phyloP scores from a whole-genome alignment of 2,113 vertebrate species.

The Scatophagus argus region DNA sequence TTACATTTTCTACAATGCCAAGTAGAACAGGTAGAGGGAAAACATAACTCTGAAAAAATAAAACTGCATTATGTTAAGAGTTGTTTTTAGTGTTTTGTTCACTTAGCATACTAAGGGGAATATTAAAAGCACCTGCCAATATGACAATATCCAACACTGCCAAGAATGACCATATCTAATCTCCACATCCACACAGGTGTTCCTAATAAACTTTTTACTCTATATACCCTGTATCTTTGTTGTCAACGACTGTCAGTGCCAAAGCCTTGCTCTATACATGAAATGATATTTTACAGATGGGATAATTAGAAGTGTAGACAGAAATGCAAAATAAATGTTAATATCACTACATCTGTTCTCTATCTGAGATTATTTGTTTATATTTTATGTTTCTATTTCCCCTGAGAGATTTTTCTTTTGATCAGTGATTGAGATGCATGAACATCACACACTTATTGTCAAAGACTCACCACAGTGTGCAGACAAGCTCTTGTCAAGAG shows the following conservation, averaged over 20 bases:
- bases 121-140: not conserved
- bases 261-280: not conserved
- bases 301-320: conserved; percentile 4
- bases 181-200: not conserved
- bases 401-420: not conserved
- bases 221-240: not conserved
- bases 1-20: not conserved
- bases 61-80: not conserved
- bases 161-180: not conserved
- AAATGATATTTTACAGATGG: not conserved
- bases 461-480: not conserved
- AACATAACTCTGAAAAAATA: not conserved
- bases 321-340: conserved; percentile 13
- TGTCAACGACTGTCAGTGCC: not conserved
- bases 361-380: conserved; percentile 1
- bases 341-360: conserved; percentile 9
- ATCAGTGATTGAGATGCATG: conserved; percentile 31
- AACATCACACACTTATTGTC: conserved; percentile 4
- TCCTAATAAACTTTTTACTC: not conserved
- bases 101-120: not conserved
- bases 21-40: not conserved
- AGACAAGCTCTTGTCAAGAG: not conserved
- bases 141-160: not conserved
- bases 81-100: not conserved
- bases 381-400: not conserved